A percentile compares a stretch with the other conserved stretches of the same genome.
phyloP scores from a whole-genome alignment of 92 coral and sea anemone genomes.

The Isaurus tuberculatus region DNA sequence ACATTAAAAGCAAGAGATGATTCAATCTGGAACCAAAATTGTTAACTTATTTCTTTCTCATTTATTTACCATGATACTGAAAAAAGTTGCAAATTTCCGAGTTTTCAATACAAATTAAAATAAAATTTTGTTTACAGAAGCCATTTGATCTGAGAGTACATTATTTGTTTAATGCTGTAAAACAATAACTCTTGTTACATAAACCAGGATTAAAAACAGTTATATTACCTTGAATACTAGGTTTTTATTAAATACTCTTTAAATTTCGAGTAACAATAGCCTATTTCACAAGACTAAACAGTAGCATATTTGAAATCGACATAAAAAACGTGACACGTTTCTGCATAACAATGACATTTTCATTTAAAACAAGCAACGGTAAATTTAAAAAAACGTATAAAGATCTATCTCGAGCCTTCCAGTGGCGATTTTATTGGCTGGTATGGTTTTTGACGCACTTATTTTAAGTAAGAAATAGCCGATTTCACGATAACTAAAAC shows the following conservation, averaged over 20 bases:
- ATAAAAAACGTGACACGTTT: not conserved
- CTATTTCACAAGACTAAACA: not conserved
- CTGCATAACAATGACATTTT: not conserved
- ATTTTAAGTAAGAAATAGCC: conserved; percentile 6
- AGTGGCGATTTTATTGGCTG: too few relatives aligned
- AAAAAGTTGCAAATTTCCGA: not conserved
- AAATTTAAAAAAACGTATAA: too few relatives aligned
- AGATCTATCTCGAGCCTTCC: too few relatives aligned
- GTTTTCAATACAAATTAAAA: not conserved
- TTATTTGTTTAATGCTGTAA: not conserved
- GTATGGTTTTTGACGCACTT: too few relatives aligned
- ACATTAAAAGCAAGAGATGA: not conserved
- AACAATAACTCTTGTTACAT: not conserved
- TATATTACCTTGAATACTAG: not conserved
- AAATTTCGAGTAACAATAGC: not conserved
- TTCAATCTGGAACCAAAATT: conserved; percentile 3
- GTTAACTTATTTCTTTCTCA: not conserved
- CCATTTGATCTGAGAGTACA: not conserved
- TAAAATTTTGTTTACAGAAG: not conserved
- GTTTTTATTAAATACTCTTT: too few relatives aligned
- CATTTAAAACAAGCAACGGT: not conserved
- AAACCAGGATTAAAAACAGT: not conserved
- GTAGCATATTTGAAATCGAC: conserved; percentile 26
- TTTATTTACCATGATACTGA: not conserved
- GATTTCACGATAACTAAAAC: not conserved